Conservation (phyloP, 2,113 vertebrate species). For the Scartelaos histophorus region DNA sequence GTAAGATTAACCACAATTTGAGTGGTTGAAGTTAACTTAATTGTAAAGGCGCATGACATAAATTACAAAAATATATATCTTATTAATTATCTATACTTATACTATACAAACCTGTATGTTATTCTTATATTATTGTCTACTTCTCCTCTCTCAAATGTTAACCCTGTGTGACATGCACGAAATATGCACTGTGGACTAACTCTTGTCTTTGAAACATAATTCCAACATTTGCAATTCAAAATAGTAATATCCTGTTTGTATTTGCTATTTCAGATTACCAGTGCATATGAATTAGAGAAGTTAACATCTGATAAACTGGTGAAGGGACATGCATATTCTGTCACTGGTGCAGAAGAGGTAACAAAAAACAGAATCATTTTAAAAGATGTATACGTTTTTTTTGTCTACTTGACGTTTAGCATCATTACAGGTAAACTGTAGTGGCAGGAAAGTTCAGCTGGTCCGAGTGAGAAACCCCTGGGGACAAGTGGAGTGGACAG, state of each 20-base stretch:
- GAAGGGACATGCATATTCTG: slow-evolving; percentile 86
- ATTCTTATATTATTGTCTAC: background rate
- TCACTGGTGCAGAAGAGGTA: slow-evolving; percentile 85
- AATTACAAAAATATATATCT: background rate
- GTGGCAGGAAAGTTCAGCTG: slow-evolving; percentile 41
- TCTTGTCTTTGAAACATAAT: too few species aligned
- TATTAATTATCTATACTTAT: background rate
- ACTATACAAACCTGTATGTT: background rate
- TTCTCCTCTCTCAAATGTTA: too few species aligned
- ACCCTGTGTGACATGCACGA: too few species aligned
- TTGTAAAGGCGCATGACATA: background rate
- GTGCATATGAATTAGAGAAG: slow-evolving; percentile 71
- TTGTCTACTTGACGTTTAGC: background rate
- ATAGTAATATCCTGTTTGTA: background rate
- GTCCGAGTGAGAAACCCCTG: slow-evolving; percentile 83
- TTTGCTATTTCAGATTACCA: slow-evolving; percentile 63
- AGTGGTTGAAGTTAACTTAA: background rate
- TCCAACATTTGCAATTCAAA: background rate
- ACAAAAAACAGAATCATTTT: background rate
- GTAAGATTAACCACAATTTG: background rate
- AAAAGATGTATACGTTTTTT: background rate
- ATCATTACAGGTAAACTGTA: slow-evolving; percentile 42
- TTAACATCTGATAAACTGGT: slow-evolving; percentile 83
- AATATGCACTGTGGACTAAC: too few species aligned
- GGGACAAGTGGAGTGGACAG: slow-evolving; percentile 88